phyloP scores from a whole-genome alignment of 2,888 invertebrate species.

The Melinaea marsaeus region DNA sequence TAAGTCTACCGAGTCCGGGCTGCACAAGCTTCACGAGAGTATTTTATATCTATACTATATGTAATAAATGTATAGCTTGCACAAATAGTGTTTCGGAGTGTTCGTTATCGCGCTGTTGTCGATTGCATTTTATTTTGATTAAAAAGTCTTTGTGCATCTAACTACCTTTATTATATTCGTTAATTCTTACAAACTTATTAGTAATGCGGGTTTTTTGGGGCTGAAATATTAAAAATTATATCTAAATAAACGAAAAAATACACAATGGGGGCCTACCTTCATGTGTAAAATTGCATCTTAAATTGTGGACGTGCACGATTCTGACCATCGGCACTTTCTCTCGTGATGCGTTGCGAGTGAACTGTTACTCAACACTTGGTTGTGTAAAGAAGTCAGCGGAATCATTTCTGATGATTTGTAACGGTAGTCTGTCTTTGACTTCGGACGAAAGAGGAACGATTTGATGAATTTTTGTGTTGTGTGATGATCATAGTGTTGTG shows the following conservation, averaged over 20 bases:
- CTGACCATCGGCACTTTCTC: conserved; percentile 68
- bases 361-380: conserved; percentile 61
- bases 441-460: conserved; percentile 43
- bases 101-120: conserved; percentile 35
- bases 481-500: conserved; percentile 60
- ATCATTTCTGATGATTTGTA: conserved; percentile 46
- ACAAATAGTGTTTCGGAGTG: conserved; percentile 18
- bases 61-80: conserved; percentile 2
- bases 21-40: background rate
- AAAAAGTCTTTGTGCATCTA: conserved; percentile 29
- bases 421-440: conserved; percentile 54
- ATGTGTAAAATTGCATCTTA: conserved; percentile 58
- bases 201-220: background rate
- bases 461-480: conserved; percentile 39
- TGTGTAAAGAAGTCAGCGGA: conserved; percentile 54
- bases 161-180: background rate
- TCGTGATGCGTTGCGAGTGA: conserved; percentile 60
- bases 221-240: conserved; percentile 9
- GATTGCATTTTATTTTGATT: conserved; percentile 41
- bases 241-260: conserved; percentile 13
- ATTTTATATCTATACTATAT: background rate
- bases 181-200: background rate
- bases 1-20: background rate
- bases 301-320: conserved; percentile 46
- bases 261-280: conserved; percentile 48